Evolutionary conservation across 2,888 invertebrate species (phyloP), one percentile per base, ranked within the genome.

Genomic region (Meghimatium bilineatum): DNA sequence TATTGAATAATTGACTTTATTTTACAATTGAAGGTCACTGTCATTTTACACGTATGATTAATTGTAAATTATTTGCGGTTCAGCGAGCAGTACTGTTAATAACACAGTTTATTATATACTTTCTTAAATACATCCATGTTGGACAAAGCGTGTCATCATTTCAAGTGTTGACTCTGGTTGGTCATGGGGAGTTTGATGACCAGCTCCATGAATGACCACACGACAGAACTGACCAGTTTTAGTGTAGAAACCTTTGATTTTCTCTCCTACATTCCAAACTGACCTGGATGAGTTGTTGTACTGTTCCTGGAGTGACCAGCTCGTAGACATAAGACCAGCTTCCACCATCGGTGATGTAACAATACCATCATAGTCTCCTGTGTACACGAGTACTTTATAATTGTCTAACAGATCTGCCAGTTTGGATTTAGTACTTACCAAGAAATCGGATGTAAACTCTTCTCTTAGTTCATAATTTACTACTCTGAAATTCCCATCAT

Each of bases 151-250:
- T 1, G 36, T 23, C 77, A 82, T 77, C 82, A 82, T 82, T 12
- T 69, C 56, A 12, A 67, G 67, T 0, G 69, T n/a, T 17, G 69
- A 26, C 26, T 49, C 77, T 66, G 77, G 82, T 34, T 56, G 38
- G 77, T 82, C 82, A 56, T 69, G 82, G n/a, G 82, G 77, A 0
- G 66, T 49, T 29, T 76, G 77, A 69, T 82, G 82, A 26, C 82
- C 82, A 10, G 82, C 77, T n/a, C 77, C 77, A 20, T 69, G 49
- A 12, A 82, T 56, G 32, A 77, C 77, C 52, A 82, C 82, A 8
- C 82, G 77, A 56, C 82, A 82, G 71, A 80, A 80, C 23, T 60
- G 34, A n/a, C 72, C 76, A 56, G 56, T 69, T 49, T 38, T 26
- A 23, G 32, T 56, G 32, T 75, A 75, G 56, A 78, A 78, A 12